Evolutionary conservation across 1,140 invertebrate species (phyloP).

Genomic region (Hylaeus volcanicus): DNA sequence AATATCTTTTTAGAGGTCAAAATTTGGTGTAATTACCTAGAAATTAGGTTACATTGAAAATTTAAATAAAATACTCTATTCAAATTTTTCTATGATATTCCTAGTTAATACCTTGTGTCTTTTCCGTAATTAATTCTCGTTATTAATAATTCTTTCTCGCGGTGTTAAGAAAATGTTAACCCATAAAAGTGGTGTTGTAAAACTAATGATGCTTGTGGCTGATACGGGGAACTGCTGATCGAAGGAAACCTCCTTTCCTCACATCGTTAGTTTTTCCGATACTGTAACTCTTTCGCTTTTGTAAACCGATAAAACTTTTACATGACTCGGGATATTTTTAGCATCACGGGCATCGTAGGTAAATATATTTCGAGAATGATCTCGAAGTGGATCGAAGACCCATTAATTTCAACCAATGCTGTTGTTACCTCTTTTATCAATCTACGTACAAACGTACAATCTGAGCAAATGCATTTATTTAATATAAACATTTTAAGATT

Average conservation of each 20-base stretch:
- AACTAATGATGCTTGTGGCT: constrained; percentile 9
- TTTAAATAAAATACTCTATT: background rate
- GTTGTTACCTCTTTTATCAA: no score
- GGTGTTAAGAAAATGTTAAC: constrained; percentile 20
- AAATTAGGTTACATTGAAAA: background rate
- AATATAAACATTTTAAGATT: no score
- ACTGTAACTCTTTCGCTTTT: constrained; percentile 23
- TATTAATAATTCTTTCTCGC: constrained; percentile 17
- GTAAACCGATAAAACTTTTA: constrained; percentile 31
- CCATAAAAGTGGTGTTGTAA: background rate
- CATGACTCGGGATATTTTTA: constrained; percentile 36
- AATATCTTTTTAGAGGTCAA: background rate
- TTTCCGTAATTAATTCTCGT: constrained; percentile 8
- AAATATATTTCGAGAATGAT: background rate
- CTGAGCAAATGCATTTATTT: no score
- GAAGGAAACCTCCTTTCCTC: constrained; percentile 33
- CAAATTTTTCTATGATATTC: background rate
- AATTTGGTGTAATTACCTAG: background rate
- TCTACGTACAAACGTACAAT: no score
- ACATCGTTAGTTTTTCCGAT: constrained; percentile 35
- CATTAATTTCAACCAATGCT: background rate
- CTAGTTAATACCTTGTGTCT: background rate
- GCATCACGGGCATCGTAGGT: background rate
- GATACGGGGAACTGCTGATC: constrained; percentile 27
- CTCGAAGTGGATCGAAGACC: background rate